A percentile compares a stretch with the other conserved stretches of the same genome.
Evolutionary conservation across 2,888 invertebrate species (phyloP).

Genomic region (Sympetrum striolatum): DNA sequence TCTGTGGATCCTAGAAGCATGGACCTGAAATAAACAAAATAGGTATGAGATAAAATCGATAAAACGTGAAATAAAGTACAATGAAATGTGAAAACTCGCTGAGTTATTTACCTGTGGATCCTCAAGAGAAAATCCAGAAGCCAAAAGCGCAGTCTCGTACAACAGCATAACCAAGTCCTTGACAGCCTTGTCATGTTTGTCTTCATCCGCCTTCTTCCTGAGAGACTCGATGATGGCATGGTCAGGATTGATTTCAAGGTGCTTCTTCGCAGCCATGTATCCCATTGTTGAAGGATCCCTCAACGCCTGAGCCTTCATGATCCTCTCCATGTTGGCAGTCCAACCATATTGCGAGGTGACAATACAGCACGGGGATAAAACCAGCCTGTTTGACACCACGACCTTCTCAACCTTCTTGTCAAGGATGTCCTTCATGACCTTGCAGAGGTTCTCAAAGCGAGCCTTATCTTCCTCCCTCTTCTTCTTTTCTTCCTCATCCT

Average conservation of each 20-base stretch:
- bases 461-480: constrained; percentile 90
- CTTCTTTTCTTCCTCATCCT: constrained; percentile 97
- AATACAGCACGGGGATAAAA: constrained; percentile 98
- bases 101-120: constrained; percentile 77
- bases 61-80: no score
- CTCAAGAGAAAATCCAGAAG: constrained; percentile 95
- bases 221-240: constrained; percentile 93
- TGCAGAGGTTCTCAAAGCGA: constrained; percentile 79
- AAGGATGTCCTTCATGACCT: constrained; percentile 94
- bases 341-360: constrained; percentile 99
- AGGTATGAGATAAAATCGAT: no score
- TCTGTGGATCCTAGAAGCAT: constrained; percentile 94
- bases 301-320: constrained; percentile 99
- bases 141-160: constrained; percentile 94
- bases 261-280: constrained; percentile 99
- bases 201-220: constrained; percentile 89
- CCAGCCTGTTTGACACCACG: constrained; percentile 93
- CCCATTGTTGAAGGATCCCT: constrained; percentile 99
- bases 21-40: constrained; percentile 56
- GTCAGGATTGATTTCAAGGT: constrained; percentile 96
- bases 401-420: constrained; percentile 99
- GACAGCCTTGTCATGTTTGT: constrained; percentile 98
- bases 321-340: constrained; percentile 99
- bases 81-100: no score
- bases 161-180: constrained; percentile 95